Evolutionary conservation across 2,797 vertebrate genomes (phyloP), one percentile per base, ranked within the genome.

Genomic region (Takifugu rubripes): DNA sequence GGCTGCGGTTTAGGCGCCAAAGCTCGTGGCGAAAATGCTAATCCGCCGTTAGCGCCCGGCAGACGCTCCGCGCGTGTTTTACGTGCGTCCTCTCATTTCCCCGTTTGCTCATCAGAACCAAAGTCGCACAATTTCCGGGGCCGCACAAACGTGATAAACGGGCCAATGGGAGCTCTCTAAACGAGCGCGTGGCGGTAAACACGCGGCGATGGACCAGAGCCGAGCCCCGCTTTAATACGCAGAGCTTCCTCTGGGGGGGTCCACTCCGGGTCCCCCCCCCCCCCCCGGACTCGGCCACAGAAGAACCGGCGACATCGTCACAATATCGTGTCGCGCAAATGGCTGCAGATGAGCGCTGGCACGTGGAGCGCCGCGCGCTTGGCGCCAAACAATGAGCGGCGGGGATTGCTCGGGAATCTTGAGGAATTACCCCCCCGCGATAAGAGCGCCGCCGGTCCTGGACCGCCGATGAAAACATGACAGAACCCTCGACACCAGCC

Each of bases 251-350:
- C 79, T 61, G 33, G 84, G 77, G 82, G 76, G 79, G 84, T 75
- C 83, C 82, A 88, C 87, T 89, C 84, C 83, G 78, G 21, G 21
- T 21, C 21, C 21, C 21, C 21, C 21, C n/a, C 17, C 17, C 17
- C 17, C 21, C 21, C 21, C 21, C 21, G 21, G 74, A 77, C 73
- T 80, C 74, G 31, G 81, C 78, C 73, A 73, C 66, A 81, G 83
- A 88, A 70, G 79, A 88, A 84, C 76, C 70, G 17, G 62, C 70
- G 77, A 72, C 72, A 77, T 86, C 84, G 86, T 87, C 73, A 88
- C 64, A 83, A 87, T 82, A 86, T 66, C 75, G 74, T 61, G 78
- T 5, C 36, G 21, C 21, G 21, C 21, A 1, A 21, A 21, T 21
- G 40, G 40, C 6, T 51, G 61, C 75, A 59, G 73, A 75, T 72